Evolutionary conservation across 2,113 vertebrate species (phyloP).

Genomic region (Centrocercus urophasianus): DNA sequence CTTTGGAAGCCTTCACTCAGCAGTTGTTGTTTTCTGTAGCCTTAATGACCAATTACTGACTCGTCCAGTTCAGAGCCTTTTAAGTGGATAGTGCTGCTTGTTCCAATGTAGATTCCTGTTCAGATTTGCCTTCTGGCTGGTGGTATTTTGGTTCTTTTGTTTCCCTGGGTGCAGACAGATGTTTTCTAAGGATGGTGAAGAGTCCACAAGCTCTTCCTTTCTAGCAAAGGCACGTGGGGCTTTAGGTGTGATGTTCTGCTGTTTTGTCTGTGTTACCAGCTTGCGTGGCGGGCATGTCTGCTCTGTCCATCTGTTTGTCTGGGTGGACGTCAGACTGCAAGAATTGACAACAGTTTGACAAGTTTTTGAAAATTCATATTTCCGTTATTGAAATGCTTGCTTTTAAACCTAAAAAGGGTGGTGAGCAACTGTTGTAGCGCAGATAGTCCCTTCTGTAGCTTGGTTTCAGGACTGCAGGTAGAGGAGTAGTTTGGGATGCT

Average conservation of each 20-base stretch:
- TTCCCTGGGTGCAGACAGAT: not conserved
- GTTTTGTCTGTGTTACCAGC: not conserved
- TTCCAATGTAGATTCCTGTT: not conserved
- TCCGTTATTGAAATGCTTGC: not conserved
- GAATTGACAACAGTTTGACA: not conserved
- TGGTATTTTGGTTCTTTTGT: not conserved
- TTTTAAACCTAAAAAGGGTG: not conserved
- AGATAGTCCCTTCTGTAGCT: not conserved
- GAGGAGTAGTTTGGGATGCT: not conserved
- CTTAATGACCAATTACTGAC: slow-evolving; percentile 33
- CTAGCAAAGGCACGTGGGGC: not conserved
- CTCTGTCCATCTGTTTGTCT: not conserved
- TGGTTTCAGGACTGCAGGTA: not conserved
- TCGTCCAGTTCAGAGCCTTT: slow-evolving; percentile 38
- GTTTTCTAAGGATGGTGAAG: not conserved
- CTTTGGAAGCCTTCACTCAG: slow-evolving; percentile 31
- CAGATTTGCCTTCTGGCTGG: not conserved
- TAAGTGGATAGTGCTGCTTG: not conserved
- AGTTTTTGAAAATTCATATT: not conserved
- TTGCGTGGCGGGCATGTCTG: not conserved
- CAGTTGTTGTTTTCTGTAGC: slow-evolving; percentile 40
- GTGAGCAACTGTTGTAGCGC: not conserved
- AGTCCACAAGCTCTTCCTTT: not conserved
- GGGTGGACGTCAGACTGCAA: not conserved
- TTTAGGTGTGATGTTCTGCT: not conserved